Conservation (phyloP, 2,113 vertebrate species). For the Gymnarchus niloticus region DNA sequence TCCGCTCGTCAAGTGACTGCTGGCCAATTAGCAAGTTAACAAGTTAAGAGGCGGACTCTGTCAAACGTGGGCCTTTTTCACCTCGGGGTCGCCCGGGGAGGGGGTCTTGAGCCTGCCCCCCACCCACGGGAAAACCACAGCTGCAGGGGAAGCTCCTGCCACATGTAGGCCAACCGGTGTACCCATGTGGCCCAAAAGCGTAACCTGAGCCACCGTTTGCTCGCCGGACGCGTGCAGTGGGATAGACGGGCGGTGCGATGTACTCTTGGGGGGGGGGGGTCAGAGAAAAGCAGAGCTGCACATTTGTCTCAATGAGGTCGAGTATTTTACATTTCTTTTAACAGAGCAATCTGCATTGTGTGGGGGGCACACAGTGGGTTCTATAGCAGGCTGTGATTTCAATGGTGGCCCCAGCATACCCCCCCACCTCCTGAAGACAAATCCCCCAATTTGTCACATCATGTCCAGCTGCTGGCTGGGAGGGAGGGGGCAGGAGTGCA, state of each 20-base stretch:
- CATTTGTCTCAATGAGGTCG: conserved; percentile 27
- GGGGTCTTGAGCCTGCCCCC: conserved; percentile 25
- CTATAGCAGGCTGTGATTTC: conserved; percentile 53
- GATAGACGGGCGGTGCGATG: too few relatives aligned
- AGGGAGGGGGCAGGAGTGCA: conserved; percentile 57
- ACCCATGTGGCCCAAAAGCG: too few relatives aligned
- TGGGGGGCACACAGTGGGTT: conserved; percentile 41
- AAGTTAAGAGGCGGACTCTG: conserved; percentile 55
- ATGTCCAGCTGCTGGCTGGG: conserved; percentile 91
- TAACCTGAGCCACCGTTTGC: not conserved
- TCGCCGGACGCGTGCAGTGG: not conserved
- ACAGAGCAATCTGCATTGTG: conserved; percentile 43
- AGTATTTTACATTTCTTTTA: conserved; percentile 45
- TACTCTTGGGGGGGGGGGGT: not conserved
- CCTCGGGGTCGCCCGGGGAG: conserved; percentile 39
- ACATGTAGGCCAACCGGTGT: not conserved
- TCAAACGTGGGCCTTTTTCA: conserved; percentile 51
- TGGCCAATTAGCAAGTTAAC: conserved; percentile 51
- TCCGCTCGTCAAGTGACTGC: conserved; percentile 51
- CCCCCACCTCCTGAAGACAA: conserved; percentile 54
- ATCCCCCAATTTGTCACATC: conserved; percentile 89
- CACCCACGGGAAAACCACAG: conserved; percentile 17
- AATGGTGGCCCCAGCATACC: conserved; percentile 40
- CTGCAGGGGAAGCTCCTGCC: conserved; percentile 28
- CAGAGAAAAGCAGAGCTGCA: not conserved